Evolutionary conservation across 2,797 vertebrate species (phyloP).

Genomic region (Enteromius mattozi): DNA sequence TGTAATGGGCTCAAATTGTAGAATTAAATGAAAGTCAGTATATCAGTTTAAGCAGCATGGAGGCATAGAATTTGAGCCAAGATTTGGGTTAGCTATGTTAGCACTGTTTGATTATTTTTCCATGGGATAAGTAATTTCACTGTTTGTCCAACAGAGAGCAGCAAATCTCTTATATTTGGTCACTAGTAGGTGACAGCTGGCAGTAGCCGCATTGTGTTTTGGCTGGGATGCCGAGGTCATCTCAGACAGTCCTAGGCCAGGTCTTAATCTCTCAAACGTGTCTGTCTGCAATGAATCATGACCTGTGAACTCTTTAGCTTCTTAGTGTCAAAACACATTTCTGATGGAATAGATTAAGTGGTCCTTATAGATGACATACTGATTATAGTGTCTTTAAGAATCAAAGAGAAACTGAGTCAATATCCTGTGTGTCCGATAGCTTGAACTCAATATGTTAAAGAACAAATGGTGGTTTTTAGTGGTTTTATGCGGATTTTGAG

Average conservation of each 20-base stretch:
- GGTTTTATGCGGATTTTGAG: background rate
- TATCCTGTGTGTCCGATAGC: background rate
- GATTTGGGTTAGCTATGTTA: background rate
- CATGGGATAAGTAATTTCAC: slow-evolving; percentile 29
- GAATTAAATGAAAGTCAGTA: background rate
- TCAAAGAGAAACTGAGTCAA: slow-evolving; percentile 28
- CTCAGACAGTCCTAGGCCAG: slow-evolving; percentile 41
- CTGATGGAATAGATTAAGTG: slow-evolving; percentile 37
- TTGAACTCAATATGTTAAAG: slow-evolving; percentile 17
- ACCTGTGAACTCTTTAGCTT: slow-evolving; percentile 30
- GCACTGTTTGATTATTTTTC: background rate
- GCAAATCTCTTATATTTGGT: slow-evolving; percentile 58
- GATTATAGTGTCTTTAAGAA: slow-evolving; percentile 6
- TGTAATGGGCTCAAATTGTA: background rate
- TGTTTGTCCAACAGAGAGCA: slow-evolving; percentile 70
- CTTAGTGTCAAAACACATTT: slow-evolving; percentile 42
- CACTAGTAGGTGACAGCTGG: slow-evolving; percentile 42
- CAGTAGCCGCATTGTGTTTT: slow-evolving; percentile 44
- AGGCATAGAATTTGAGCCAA: background rate
- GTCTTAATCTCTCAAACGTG: slow-evolving; percentile 47
- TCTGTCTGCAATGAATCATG: slow-evolving; percentile 48
- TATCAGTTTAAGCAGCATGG: background rate
- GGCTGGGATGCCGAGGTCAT: slow-evolving; percentile 29
- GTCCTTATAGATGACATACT: slow-evolving; percentile 9
- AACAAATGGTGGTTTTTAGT: background rate